These are phyloP conservation scores for Sus scrofa DNA, from an alignment of 2,113 vertebrate genomes.

Conservation along the genomic window DNA sequence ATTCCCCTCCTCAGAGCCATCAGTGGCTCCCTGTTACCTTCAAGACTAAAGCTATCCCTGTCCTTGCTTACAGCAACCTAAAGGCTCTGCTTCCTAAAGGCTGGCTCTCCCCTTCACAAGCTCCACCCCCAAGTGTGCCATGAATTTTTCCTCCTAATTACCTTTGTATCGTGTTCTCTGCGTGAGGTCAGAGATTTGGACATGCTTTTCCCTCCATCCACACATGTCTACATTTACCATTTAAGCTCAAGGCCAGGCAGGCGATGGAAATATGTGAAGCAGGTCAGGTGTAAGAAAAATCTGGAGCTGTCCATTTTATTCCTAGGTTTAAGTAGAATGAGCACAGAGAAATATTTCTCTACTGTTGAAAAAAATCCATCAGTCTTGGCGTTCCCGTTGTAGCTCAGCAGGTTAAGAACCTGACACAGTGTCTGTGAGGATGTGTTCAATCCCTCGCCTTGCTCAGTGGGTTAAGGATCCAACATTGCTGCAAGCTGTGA, in stretches of 20 bases:
- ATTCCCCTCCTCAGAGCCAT: neutral
- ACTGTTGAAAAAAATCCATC: neutral
- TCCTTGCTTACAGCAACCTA: neutral
- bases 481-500: too few relatives aligned
- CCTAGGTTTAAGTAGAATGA: neutral
- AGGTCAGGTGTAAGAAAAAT: neutral
- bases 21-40: neutral
- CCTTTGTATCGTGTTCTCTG: neutral
- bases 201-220: neutral
- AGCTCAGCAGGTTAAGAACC: too few relatives aligned
- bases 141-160: neutral
- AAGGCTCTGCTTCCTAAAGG: neutral
- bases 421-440: too few relatives aligned
- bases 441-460: too few relatives aligned
- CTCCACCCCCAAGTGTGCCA: neutral
- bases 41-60: neutral
- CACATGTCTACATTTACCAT: neutral
- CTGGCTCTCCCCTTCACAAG: neutral
- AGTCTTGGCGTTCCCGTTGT: neutral
- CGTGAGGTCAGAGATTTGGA: neutral
- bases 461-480: too few relatives aligned
- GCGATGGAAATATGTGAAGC: neutral
- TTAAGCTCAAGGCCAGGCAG: neutral
- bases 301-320: neutral
- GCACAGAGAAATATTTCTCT: slow-evolving; percentile 31